A percentile compares a stretch with the other conserved stretches of the same genome.
Conservation (phyloP, 1,140 invertebrate genomes). For the Xylocopa sonorina region DNA sequence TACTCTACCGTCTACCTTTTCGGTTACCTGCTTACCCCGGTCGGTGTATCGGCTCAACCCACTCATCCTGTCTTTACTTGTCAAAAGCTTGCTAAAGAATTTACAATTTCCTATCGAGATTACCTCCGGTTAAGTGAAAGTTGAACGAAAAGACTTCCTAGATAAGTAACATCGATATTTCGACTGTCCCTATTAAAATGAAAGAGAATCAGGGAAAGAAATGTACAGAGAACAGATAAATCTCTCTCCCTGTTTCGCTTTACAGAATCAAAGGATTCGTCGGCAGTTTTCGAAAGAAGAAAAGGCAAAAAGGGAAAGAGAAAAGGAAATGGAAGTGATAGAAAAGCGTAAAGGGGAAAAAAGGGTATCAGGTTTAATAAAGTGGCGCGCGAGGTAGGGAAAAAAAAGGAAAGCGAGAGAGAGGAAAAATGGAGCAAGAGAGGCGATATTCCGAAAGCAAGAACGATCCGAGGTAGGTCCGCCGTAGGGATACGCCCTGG, state of each 20-base stretch:
- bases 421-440: conserved; percentile 26
- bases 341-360: too few species aligned
- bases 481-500: conserved; percentile 75
- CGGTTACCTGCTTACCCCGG: conserved; percentile 47
- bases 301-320: too few species aligned
- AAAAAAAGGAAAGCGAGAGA: not conserved
- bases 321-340: not conserved
- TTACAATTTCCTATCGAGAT: conserved; percentile 1
- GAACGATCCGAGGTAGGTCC: conserved; percentile 53
- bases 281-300: too few species aligned
- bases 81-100: conserved; percentile 1
- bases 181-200: too few species aligned
- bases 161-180: not conserved
- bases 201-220: too few species aligned
- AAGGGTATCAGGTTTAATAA: not conserved
- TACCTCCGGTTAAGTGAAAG: too few species aligned
- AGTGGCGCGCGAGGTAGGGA: not conserved
- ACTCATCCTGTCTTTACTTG: conserved; percentile 40
- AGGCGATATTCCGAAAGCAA: conserved; percentile 66
- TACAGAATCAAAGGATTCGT: too few species aligned
- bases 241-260: too few species aligned
- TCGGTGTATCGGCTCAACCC: conserved; percentile 49
- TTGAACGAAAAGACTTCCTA: not conserved
- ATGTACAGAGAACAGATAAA: too few species aligned
- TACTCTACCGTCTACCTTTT: conserved; percentile 38